phyloP scores from a whole-genome alignment of 1,140 invertebrate genomes.

The Subanguina moxae region DNA sequence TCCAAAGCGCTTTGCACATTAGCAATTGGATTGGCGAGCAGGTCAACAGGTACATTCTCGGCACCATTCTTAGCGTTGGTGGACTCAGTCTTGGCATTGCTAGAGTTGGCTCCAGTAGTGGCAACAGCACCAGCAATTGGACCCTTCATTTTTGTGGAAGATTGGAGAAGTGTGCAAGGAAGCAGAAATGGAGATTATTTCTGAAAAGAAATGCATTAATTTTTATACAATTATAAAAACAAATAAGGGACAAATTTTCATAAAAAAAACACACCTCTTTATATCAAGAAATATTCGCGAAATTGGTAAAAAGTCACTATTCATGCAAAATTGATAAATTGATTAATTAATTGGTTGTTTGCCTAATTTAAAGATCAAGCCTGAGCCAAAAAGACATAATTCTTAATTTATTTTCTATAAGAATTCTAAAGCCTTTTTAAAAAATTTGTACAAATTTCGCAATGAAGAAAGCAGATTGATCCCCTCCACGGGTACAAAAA shows the following conservation, averaged over 20 bases:
- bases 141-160: slow-evolving; percentile 8
- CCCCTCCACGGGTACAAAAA: no score
- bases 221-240: neutral
- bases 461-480: no score
- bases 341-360: no score
- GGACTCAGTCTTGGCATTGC: neutral
- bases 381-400: no score
- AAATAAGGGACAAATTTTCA: neutral
- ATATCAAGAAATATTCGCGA: no score
- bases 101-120: neutral
- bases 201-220: slow-evolving; percentile 3
- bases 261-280: no score
- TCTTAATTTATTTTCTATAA: no score
- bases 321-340: no score
- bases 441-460: no score
- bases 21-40: slow-evolving; percentile 21
- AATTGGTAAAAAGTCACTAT: no score
- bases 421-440: no score
- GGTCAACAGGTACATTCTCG: slow-evolving; percentile 5
- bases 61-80: slow-evolving; percentile 11
- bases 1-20: slow-evolving; percentile 24
- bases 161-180: neutral
- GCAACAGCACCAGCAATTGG: slow-evolving; percentile 3
- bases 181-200: neutral
- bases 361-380: no score